Base-by-base conservation (phyloP, 2,888 invertebrate species). In the Sepiola atlantica region DNA sequence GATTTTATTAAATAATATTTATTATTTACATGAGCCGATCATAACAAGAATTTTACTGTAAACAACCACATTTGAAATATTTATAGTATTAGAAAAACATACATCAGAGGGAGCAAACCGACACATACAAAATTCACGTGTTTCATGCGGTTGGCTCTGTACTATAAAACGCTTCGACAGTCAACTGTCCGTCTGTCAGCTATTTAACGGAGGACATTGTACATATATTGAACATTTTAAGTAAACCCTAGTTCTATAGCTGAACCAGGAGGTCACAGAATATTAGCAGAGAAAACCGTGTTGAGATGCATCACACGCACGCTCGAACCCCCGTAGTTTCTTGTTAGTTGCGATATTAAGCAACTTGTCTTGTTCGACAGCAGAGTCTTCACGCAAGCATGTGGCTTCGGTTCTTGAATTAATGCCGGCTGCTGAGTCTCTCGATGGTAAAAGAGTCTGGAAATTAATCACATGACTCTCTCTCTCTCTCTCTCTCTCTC, bases 381-480 rank as follows among this genome's bases (percentile, higher is more conserved):
- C 77, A 77, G 77, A 77, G 77, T 77, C n/a, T 77, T 77, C 77
- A 77, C n/a, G 77, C 77, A 77, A 77, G 77, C 77, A 77, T 77
- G 77, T 77, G 77, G 77, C 77, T 77, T 77, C 28, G n/a, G n/a
- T 77, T 77, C 77, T n/a, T 28, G 28, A 77, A 77, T 77, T 77
- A 77, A 77, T 77, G 77, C 14, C 77, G 28, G 77, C 77, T n/a
- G 77, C 77, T 77, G 77, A 77, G 77, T n/a, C 28, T n/a, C n/a
- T 77, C 77, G 77, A 16, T n/a, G n/a, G 28, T n/a, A 77, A n/a
- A 77, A 77, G 77, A 77, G 77, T 12, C 28, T n/a, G n/a, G 77
- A 77, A 77, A 28, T 77, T 28, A 28, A 77, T 28, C 77, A 12
- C 77, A 28, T n/a, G 77, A n/a, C 28, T n/a, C 77, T n/a, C 28